Evolutionary conservation across 2,113 vertebrate species (phyloP), one percentile per base, ranked within the genome.

Genomic region (Triplophysa tibetana): DNA sequence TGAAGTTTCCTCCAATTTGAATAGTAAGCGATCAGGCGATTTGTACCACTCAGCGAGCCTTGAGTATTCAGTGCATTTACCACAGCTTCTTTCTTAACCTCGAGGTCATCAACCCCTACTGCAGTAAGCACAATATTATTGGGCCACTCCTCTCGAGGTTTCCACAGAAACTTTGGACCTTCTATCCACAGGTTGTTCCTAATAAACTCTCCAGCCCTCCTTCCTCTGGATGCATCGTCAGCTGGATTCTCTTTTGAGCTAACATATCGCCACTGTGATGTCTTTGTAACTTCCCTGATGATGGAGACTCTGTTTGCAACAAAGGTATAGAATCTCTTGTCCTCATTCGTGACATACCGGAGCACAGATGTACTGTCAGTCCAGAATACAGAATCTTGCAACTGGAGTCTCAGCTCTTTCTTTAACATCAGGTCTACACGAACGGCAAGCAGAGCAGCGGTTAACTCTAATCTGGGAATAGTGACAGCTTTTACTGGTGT

Each of bases 391-490:
- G 72, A 61, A n/a, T 33, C 23, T 10, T 60, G 8, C 72, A 75
- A 43, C 13, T 9, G 13, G 41, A 77, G 7, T 43, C 16, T 38
- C 17, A 77, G 17, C 5, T 29, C 26, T 29, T 29, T 29, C 26
- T 29, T 29, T 29, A 29, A 29, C 26, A 29, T 29, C 26, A 24
- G n/a, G 21, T 77, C 62, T 17, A 77, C 14, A 24, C 12, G 23
- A 17, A 50, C 62, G 21, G 75, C 75, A 4, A 77, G 17, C 1
- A 66, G 16, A 21, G 72, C 72, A 41, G 33, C 72, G 19, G 54
- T 43, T 13, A 75, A 29, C 45, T 52, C 38, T 48, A 29, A 10
- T 8, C 61, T 26, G 5, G 65, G 3, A 3, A 29, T 29, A 29
- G 26, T 29, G 26, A 29, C 26, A 29, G 26, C 26, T 29, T 29